Evolutionary conservation across 2,797 vertebrate species (phyloP).

Genomic region (Discoglossus pictus): DNA sequence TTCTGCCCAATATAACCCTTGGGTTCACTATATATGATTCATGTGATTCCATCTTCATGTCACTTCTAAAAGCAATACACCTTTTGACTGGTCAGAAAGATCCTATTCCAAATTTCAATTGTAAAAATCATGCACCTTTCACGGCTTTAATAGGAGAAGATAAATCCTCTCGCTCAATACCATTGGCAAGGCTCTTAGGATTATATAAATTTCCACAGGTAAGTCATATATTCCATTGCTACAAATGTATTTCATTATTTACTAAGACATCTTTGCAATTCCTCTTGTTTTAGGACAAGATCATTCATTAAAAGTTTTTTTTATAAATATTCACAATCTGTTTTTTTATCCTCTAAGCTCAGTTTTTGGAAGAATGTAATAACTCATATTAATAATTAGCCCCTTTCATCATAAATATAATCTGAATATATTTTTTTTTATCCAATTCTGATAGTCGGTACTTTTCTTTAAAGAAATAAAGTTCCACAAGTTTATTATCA

Average conservation of each 20-base stretch:
- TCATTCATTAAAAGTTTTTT: too few relatives aligned
- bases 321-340: too few relatives aligned
- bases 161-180: conserved; percentile 4
- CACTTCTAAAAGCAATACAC: background rate
- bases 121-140: background rate
- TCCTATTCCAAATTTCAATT: conserved; percentile 1
- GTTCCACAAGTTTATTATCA: too few relatives aligned
- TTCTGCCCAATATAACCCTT: conserved; percentile 47
- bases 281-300: too few relatives aligned
- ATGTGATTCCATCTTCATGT: background rate
- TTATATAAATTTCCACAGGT: conserved; percentile 12
- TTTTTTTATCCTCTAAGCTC: too few relatives aligned
- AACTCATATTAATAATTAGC: too few relatives aligned
- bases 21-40: conserved; percentile 51
- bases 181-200: conserved; percentile 4
- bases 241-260: background rate
- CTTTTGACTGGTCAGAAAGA: conserved; percentile 3
- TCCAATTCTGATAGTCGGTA: too few relatives aligned
- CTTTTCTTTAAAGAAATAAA: too few relatives aligned
- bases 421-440: too few relatives aligned
- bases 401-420: too few relatives aligned
- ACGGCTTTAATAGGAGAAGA: conserved; percentile 10
- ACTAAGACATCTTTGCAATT: too few relatives aligned
- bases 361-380: too few relatives aligned
- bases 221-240: background rate